Evolutionary conservation across 2,888 invertebrate genomes (phyloP), one percentile per base, ranked within the genome.

Genomic region (Amphipyra tragopoginis): DNA sequence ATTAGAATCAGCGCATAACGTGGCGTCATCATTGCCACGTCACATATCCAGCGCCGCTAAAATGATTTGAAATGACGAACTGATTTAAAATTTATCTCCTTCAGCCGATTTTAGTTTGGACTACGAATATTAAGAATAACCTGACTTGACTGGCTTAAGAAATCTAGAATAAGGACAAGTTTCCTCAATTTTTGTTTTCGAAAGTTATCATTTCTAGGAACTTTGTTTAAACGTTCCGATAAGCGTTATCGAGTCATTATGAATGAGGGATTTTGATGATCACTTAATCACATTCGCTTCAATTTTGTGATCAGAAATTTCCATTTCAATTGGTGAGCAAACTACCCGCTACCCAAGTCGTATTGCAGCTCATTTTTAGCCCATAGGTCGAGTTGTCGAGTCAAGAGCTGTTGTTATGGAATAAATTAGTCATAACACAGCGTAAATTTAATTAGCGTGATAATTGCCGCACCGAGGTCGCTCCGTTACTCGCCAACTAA

Each of bases 401-500:
- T 79, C 66, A 79, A 87, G 82, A 70, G 76, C 72, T 74, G 83
- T 82, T 83, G 84, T 87, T 89, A 85, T 86, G 84, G 82, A 83
- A 88, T 88, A 92, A 92, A 93, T 93, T 93, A 92, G 92, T 93
- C 89, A 91, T 91, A 92, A 86, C 85, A 81, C 81, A 84, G 83
- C 86, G 85, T 84, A 80, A 85, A 88, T 89, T 91, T 93, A 93
- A 93, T 92, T 91, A 92, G 85, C 88, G 92, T 82, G 84, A 85
- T 89, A 90, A 92, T 92, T 91, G 88, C 81, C 64, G 83, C 79
- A 72, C 75, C 72, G 73, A 63, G 69, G 64, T 70, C 74, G 72
- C 66, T 72, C 75, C 69, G 83, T 57, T 81, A 77, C 72, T 75
- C 71, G 44, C 72, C 70, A 80, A 80, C 79, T 79, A 83, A 82